Conservation (phyloP, 1,140 invertebrate genomes). For the Venturia canescens region DNA sequence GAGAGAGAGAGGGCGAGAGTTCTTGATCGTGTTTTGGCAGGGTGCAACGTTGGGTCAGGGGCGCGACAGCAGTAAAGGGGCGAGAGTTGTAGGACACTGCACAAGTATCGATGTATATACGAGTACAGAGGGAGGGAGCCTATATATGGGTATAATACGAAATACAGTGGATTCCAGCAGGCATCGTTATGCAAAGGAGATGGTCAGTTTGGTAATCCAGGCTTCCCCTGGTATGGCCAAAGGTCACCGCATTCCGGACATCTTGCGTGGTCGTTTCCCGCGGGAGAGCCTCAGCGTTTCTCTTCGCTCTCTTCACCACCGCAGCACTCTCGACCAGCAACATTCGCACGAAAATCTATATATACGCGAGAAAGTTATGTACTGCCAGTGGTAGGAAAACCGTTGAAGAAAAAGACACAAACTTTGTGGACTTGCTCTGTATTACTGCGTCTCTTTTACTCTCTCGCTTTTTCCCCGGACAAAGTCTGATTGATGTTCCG, state of each 20-base stretch:
- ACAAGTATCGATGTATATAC: not conserved
- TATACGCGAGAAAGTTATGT: not conserved
- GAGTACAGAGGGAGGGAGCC: not conserved
- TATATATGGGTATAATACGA: not conserved
- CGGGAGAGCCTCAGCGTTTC: constrained; percentile 18
- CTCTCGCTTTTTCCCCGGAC: constrained; percentile 47
- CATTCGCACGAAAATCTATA: not conserved
- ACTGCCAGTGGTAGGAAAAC: not conserved
- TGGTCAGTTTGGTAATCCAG: constrained; percentile 73
- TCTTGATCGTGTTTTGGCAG: constrained; percentile 24
- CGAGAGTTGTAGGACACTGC: constrained; percentile 24
- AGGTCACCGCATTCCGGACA: constrained; percentile 71
- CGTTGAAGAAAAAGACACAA: not conserved
- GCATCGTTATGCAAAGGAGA: constrained; percentile 76
- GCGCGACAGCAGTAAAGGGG: constrained; percentile 24
- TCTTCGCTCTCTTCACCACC: constrained; percentile 19
- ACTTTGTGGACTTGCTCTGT: not conserved
- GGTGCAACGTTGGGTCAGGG: constrained; percentile 33
- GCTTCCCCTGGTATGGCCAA: constrained; percentile 58
- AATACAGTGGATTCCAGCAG: constrained; percentile 29
- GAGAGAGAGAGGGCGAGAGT: not conserved
- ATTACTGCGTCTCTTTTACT: constrained; percentile 15
- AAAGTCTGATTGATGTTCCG: constrained; percentile 74
- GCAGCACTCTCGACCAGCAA: constrained; percentile 1
- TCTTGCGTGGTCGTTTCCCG: constrained; percentile 68